Conservation (phyloP, 2,113 vertebrate genomes). For the Strigops habroptila region DNA sequence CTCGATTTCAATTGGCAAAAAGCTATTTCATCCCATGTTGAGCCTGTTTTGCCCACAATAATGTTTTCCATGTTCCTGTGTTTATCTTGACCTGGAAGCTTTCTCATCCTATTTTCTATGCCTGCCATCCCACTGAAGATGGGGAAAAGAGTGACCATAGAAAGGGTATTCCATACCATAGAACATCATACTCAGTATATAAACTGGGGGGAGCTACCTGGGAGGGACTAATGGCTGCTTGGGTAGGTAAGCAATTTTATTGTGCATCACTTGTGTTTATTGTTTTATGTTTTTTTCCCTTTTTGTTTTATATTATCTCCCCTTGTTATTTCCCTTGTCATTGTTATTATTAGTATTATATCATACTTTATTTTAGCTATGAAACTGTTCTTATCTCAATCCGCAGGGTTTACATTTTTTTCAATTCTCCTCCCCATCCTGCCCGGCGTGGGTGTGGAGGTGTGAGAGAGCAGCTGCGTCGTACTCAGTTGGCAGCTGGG, state of each 20-base stretch:
- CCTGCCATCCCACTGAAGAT: not conserved
- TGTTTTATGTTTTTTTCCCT: not conserved
- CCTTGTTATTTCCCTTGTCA: not conserved
- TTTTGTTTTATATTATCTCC: not conserved
- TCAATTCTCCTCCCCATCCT: not conserved
- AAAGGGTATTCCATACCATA: not conserved
- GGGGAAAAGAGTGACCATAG: not conserved
- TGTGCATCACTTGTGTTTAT: not conserved
- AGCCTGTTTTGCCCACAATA: not conserved
- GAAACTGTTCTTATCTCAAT: not conserved
- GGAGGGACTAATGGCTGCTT: not conserved
- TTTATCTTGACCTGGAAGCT: not conserved
- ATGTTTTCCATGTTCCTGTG: not conserved
- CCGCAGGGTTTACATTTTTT: not conserved
- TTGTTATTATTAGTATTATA: not conserved
- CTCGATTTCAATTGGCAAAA: not conserved
- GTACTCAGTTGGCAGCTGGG: not conserved
- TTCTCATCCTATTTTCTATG: not conserved
- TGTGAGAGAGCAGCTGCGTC: not conserved
- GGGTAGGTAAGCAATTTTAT: not conserved
- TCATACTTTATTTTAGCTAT: not conserved
- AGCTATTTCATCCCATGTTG: not conserved
- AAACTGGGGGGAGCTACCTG: not conserved
- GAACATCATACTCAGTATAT: not conserved
- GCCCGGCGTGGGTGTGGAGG: too few relatives aligned